These are phyloP conservation scores for Azemiops feae DNA, from an alignment of 2,113 vertebrate genomes.

Conservation along the genomic window DNA sequence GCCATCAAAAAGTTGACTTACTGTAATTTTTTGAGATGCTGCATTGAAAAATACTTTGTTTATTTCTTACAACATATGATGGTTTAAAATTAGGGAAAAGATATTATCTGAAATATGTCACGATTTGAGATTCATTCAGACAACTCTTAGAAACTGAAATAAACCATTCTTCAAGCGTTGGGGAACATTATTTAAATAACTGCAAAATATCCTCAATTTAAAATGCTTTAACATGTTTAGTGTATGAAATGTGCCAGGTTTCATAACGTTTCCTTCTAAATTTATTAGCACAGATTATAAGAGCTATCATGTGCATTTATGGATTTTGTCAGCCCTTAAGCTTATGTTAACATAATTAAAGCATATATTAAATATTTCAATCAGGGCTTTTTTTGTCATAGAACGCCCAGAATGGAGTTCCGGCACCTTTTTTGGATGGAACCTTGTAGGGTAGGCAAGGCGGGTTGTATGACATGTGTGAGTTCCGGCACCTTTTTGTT, in stretches of 20 bases:
- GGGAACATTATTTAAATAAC: constrained; percentile 9
- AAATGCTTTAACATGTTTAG: neutral
- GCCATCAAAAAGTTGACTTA: neutral
- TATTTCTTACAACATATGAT: neutral
- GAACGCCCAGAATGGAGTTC: too few species aligned
- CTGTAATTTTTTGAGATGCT: neutral
- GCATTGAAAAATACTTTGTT: neutral
- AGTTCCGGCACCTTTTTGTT: too few species aligned
- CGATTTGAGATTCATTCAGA: neutral
- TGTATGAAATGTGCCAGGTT: constrained; percentile 23
- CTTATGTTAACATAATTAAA: neutral
- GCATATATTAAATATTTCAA: neutral
- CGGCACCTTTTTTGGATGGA: too few species aligned
- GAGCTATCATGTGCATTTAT: constrained; percentile 19
- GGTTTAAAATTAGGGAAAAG: neutral
- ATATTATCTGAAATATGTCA: neutral
- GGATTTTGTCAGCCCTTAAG: neutral
- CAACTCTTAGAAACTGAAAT: constrained; percentile 7
- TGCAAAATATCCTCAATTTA: constrained; percentile 35
- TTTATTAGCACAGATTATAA: constrained; percentile 21
- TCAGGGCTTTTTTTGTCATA: too few species aligned
- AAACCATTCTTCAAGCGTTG: constrained; percentile 3
- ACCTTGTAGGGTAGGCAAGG: too few species aligned
- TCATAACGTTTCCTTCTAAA: constrained; percentile 22
- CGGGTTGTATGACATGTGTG: too few species aligned